phyloP scores from a whole-genome alignment of 2,888 invertebrate genomes.

The Buathra laborator region DNA sequence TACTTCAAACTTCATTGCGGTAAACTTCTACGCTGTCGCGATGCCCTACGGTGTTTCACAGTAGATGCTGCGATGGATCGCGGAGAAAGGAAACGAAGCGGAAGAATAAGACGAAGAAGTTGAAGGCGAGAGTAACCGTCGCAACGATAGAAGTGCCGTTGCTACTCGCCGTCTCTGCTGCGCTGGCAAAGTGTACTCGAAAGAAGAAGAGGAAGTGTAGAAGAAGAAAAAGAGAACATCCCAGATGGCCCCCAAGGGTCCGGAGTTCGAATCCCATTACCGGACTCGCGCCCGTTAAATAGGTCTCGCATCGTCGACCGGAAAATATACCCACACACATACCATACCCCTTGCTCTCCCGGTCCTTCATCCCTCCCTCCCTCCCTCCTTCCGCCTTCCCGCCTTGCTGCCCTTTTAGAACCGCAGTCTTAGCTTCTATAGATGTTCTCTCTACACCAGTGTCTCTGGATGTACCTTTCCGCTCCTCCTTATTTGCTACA shows the following conservation, averaged over 20 bases:
- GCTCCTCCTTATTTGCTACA: constrained; percentile 78
- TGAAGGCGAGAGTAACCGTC: constrained; percentile 33
- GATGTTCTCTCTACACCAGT: constrained; percentile 47
- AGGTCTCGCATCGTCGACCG: constrained; percentile 85
- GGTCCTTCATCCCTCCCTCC: constrained; percentile 47
- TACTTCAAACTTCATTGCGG: constrained; percentile 28
- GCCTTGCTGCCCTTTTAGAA: constrained; percentile 23
- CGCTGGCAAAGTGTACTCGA: constrained; percentile 66
- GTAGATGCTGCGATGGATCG: constrained; percentile 18
- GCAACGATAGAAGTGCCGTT: constrained; percentile 35
- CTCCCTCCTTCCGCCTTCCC: no score
- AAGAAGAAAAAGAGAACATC: constrained; percentile 73
- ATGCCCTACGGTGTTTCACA: constrained; percentile 27
- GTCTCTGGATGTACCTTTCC: constrained; percentile 67
- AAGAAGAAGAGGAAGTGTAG: constrained; percentile 69
- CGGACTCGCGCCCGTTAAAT: constrained; percentile 85
- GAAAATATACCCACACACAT: constrained; percentile 82
- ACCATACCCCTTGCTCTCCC: constrained; percentile 43
- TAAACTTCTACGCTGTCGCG: constrained; percentile 27
- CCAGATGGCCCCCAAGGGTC: constrained; percentile 83
- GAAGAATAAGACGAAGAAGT: constrained; percentile 34
- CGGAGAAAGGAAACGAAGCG: background rate
- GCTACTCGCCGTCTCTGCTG: constrained; percentile 6
- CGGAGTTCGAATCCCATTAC: constrained; percentile 85
- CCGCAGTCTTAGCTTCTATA: constrained; percentile 22